Evolutionary conservation across 2,888 invertebrate genomes (phyloP).

Genomic region (Corythucha ciliata): DNA sequence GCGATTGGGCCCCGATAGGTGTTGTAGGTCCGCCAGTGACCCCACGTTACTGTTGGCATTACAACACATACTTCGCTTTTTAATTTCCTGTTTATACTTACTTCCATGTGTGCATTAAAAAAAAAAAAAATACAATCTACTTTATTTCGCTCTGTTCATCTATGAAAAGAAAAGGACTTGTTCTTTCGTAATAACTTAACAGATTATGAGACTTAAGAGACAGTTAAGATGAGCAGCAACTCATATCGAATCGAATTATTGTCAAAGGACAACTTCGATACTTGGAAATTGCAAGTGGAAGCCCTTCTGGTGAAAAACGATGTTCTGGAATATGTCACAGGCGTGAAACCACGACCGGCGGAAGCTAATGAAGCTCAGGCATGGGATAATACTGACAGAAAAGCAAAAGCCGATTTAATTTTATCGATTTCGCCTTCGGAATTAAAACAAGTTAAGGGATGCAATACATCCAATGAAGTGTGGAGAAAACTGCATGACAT

Average conservation of each 20-base stretch:
- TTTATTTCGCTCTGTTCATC: too few relatives aligned
- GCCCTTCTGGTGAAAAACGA: constrained; percentile 7
- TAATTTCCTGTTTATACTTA: too few relatives aligned
- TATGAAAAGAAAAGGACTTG: too few relatives aligned
- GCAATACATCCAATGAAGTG: constrained; percentile 33
- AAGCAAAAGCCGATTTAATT: constrained; percentile 30
- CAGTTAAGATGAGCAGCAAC: too few relatives aligned
- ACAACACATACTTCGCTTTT: too few relatives aligned
- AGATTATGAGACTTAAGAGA: too few relatives aligned
- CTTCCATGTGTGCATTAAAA: too few relatives aligned
- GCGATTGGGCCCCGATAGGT: too few relatives aligned
- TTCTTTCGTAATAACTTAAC: too few relatives aligned
- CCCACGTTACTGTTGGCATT: too few relatives aligned
- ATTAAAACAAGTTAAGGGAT: constrained; percentile 33
- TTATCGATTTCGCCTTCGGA: constrained; percentile 30
- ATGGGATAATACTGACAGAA: constrained; percentile 31
- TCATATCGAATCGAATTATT: constrained; percentile 9
- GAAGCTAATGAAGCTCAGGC: constrained; percentile 10
- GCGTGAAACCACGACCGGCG: constrained; percentile 7
- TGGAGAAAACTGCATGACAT: constrained; percentile 3
- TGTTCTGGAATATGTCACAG: constrained; percentile 17
- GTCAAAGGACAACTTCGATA: constrained; percentile 16
- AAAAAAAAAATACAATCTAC: too few relatives aligned
- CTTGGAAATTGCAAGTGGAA: constrained; percentile 14
- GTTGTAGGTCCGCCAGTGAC: too few relatives aligned